phyloP scores from a whole-genome alignment of 2,797 vertebrate genomes.

The Philypnodon macrostomus region DNA sequence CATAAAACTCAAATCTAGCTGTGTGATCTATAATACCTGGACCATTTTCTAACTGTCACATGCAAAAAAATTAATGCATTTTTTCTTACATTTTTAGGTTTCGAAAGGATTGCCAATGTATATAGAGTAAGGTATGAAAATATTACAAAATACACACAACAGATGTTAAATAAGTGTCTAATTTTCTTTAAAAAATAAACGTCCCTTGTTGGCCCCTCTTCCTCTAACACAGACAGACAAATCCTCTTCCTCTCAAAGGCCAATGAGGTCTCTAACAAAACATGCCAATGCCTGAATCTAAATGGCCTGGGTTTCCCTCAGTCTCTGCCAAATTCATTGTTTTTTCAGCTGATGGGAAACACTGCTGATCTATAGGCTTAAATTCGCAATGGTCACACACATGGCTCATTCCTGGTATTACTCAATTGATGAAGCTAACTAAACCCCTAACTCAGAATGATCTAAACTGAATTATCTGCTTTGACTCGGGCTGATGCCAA shows the following conservation, averaged over 20 bases:
- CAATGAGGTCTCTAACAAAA: constrained; percentile 38
- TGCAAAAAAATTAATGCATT: too few species aligned
- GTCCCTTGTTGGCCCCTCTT: background rate
- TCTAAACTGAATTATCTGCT: constrained; percentile 34
- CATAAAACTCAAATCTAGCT: too few species aligned
- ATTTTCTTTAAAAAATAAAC: too few species aligned
- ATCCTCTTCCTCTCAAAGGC: constrained; percentile 28
- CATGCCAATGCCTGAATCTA: constrained; percentile 20
- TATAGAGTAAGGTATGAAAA: too few species aligned
- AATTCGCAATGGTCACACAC: too few species aligned
- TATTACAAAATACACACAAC: too few species aligned
- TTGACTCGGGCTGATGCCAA: constrained; percentile 3
- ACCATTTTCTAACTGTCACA: too few species aligned
- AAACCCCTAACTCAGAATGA: constrained; percentile 19
- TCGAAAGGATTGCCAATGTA: too few species aligned
- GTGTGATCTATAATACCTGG: too few species aligned
- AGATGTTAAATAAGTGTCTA: too few species aligned
- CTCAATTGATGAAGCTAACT: constrained; percentile 10
- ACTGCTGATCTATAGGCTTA: constrained; percentile 45
- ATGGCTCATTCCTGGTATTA: constrained; percentile 12
- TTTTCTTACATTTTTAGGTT: too few species aligned
- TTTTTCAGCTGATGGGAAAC: constrained; percentile 60
- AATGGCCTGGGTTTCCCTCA: constrained; percentile 7
- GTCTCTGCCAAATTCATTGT: constrained; percentile 42
- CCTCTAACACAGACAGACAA: constrained; percentile 19